Evolutionary conservation across 2,113 vertebrate genomes (phyloP).

Genomic region (Vulpes vulpes): DNA sequence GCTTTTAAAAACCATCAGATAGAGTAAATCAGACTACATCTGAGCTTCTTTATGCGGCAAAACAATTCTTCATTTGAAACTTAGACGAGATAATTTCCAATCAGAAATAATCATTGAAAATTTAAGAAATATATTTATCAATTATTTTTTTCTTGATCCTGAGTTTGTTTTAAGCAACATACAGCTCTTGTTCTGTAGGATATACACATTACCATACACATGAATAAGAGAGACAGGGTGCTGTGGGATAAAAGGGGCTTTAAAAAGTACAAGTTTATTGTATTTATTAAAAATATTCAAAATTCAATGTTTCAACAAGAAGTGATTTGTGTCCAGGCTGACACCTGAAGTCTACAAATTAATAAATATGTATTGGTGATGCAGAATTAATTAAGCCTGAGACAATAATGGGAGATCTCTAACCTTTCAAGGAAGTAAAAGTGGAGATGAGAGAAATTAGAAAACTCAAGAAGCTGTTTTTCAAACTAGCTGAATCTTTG

Average conservation of each 20-base stretch:
- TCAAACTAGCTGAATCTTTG: not conserved
- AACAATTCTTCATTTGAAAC: slow-evolving; percentile 46
- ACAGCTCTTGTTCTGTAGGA: not conserved
- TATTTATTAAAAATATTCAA: not conserved
- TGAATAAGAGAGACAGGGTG: not conserved
- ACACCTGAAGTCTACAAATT: not conserved
- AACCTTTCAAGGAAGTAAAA: slow-evolving; percentile 19
- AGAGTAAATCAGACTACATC: not conserved
- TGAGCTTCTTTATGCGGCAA: slow-evolving; percentile 24
- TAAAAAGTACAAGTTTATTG: not conserved
- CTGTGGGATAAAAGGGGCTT: not conserved
- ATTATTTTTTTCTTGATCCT: not conserved
- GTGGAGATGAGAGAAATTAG: not conserved
- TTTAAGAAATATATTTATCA: slow-evolving; percentile 14
- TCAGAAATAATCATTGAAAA: not conserved
- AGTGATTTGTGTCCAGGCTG: not conserved
- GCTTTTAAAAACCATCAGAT: slow-evolving; percentile 28
- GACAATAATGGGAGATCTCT: not conserved
- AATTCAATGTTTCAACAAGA: not conserved
- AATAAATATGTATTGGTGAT: not conserved
- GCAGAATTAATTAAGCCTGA: slow-evolving; percentile 37
- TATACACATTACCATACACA: not conserved
- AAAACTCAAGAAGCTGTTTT: not conserved
- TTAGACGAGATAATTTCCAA: slow-evolving; percentile 57
- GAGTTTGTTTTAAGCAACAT: not conserved